Evolutionary conservation across 1,140 invertebrate genomes (phyloP).

Genomic region (Neelides sp.): DNA sequence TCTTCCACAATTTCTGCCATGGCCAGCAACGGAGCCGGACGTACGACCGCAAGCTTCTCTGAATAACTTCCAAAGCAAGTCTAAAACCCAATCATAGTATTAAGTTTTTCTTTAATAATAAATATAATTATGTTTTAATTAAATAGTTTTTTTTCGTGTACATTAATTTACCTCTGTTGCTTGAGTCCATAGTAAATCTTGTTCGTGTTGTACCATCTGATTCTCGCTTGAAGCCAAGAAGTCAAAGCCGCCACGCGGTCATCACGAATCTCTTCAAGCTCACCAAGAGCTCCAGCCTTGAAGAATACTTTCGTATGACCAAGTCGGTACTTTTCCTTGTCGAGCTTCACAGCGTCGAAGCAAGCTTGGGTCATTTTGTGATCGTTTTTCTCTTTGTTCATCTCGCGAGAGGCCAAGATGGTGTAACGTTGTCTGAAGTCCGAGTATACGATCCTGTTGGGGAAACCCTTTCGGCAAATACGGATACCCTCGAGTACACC

Average conservation of each 20-base stretch:
- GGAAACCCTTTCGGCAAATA: conserved; percentile 58
- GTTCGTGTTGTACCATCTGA: conserved; percentile 46
- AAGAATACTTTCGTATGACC: conserved; percentile 40
- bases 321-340: conserved; percentile 4
- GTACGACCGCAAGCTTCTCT: conserved; percentile 1
- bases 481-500: conserved; percentile 59
- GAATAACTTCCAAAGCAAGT: conserved; percentile 3
- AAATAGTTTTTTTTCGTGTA: no score
- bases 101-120: no score
- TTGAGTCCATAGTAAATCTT: conserved; percentile 26
- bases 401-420: conserved; percentile 4
- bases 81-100: no score
- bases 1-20: conserved; percentile 1
- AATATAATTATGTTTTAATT: no score
- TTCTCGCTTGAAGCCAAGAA: conserved; percentile 48
- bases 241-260: conserved; percentile 52
- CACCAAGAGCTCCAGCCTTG: conserved; percentile 39
- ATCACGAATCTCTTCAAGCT: conserved; percentile 54
- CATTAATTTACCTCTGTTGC: no score
- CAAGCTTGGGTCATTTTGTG: conserved; percentile 11
- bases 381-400: conserved; percentile 7
- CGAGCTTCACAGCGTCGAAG: conserved; percentile 5
- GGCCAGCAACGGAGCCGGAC: conserved; percentile 1
- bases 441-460: conserved; percentile 41
- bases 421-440: conserved; percentile 20